These are phyloP conservation scores for Tipula confusa DNA, from an alignment of 2,888 invertebrate species.

Conservation along the genomic window DNA sequence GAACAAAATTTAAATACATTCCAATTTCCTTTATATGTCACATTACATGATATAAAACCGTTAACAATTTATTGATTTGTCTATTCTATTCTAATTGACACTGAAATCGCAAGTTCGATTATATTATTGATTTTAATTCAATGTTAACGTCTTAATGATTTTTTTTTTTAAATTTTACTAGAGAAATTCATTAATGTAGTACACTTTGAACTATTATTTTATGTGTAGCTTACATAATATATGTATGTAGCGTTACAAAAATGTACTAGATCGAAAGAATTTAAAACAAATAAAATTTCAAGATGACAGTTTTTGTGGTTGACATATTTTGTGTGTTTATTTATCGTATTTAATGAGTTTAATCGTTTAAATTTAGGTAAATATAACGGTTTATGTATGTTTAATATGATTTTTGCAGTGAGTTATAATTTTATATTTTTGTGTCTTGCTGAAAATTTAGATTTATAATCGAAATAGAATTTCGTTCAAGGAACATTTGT, in stretches of 20 bases:
- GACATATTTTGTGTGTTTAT: too few species aligned
- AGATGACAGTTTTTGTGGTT: background rate
- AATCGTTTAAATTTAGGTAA: background rate
- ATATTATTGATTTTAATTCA: slow-evolving; percentile 20
- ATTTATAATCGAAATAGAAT: too few species aligned
- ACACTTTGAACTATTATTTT: background rate
- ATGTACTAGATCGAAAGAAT: background rate
- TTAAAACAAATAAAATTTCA: background rate
- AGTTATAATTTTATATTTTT: background rate
- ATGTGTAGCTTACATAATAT: background rate
- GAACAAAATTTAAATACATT: background rate
- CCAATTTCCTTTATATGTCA: background rate
- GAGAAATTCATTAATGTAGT: background rate
- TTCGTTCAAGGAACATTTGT: too few species aligned
- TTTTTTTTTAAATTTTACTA: background rate
- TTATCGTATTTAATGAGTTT: background rate
- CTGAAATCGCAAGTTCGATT: background rate
- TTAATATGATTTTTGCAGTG: background rate
- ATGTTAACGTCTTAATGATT: background rate
- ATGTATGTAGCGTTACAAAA: background rate
- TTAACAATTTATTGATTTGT: background rate
- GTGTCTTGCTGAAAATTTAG: too few species aligned
- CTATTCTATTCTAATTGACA: background rate
- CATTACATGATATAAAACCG: background rate
- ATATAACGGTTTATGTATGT: background rate